Conservation (phyloP, 2,113 vertebrate species). For the Antigone vipio region DNA sequence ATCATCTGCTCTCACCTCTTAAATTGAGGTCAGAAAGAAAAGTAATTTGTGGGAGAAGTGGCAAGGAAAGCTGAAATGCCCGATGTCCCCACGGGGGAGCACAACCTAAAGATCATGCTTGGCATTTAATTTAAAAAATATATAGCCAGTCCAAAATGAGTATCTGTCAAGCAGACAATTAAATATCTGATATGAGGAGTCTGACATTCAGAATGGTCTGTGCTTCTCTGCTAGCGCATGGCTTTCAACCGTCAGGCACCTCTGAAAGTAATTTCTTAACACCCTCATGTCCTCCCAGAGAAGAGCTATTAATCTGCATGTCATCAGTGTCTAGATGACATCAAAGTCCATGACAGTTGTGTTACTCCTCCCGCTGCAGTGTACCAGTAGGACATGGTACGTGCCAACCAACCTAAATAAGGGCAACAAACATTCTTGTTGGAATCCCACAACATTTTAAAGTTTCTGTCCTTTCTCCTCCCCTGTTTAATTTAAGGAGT, state of each 20-base stretch:
- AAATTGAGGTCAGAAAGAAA: not conserved
- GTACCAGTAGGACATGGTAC: not conserved
- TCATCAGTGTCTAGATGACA: not conserved
- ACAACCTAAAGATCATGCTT: not conserved
- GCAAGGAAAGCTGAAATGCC: not conserved
- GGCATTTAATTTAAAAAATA: not conserved
- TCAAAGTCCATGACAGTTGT: accelerated
- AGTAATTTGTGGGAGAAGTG: not conserved
- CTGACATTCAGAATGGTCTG: not conserved
- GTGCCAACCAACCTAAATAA: not conserved
- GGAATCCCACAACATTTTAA: not conserved
- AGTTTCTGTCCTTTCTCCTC: not conserved
- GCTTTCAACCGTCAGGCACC: not conserved
- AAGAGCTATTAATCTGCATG: not conserved
- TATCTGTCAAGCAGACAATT: not conserved
- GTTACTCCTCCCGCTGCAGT: accelerated
- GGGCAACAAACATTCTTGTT: accelerated
- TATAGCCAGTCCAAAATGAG: not conserved
- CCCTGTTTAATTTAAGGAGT: not conserved
- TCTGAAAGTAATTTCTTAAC: not conserved
- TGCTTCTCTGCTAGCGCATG: not conserved
- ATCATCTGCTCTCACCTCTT: not conserved
- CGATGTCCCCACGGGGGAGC: not conserved
- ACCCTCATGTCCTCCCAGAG: not conserved
- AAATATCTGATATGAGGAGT: not conserved